A percentile compares a stretch with the other conserved stretches of the same genome.
Conservation (phyloP, 2,113 vertebrate genomes). For the Pedetes capensis region DNA sequence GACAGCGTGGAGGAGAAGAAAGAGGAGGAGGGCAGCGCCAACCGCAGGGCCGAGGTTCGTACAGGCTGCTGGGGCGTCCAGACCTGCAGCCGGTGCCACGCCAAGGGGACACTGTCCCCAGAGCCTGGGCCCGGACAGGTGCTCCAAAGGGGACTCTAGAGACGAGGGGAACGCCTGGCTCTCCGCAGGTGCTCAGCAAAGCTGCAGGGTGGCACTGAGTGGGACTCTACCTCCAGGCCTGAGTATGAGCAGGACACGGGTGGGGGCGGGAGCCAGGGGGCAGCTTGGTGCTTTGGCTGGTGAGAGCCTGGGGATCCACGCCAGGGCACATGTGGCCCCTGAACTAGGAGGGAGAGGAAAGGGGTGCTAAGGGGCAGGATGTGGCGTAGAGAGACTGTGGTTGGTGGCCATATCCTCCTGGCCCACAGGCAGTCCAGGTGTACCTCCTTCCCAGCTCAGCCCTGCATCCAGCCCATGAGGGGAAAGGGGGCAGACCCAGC, state of each 20-base stretch:
- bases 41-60: slow-evolving; percentile 91
- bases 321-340: background rate
- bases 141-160: accelerated
- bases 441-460: background rate
- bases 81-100: background rate
- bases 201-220: background rate
- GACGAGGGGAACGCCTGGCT: background rate
- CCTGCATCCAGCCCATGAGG: background rate
- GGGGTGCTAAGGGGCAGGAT: background rate
- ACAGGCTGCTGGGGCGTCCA: accelerated
- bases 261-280: background rate
- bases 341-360: background rate
- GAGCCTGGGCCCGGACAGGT: background rate
- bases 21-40: slow-evolving; percentile 95
- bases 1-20: slow-evolving; percentile 85
- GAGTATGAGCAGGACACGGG: background rate
- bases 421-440: background rate
- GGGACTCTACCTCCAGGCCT: background rate
- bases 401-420: background rate
- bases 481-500: background rate
- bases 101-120: accelerated
- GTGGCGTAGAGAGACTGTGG: background rate
- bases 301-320: background rate
- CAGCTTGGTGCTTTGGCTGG: background rate
- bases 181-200: background rate